A percentile compares a stretch with the other conserved stretches of the same genome.
phyloP scores from a whole-genome alignment of 2,797 vertebrate genomes.

The Squalus acanthias region DNA sequence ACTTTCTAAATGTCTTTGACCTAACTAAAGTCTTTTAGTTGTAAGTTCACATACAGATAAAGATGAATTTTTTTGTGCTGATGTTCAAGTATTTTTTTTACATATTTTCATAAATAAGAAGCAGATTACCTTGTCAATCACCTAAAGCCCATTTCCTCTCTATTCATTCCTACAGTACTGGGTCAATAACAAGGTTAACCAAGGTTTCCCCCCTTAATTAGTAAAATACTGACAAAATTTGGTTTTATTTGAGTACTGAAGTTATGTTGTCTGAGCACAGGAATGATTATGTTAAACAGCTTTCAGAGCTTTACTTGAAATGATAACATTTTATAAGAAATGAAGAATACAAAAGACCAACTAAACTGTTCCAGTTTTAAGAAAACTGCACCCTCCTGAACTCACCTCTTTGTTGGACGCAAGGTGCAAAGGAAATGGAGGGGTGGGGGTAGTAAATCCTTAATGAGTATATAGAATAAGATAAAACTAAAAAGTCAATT shows the following conservation, averaged over 20 bases:
- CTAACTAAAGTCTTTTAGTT: neutral
- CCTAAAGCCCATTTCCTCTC: constrained; percentile 36
- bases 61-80: constrained; percentile 16
- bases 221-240: constrained; percentile 36
- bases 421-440: neutral
- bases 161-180: constrained; percentile 31
- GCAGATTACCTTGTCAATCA: constrained; percentile 38
- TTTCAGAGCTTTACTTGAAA: neutral
- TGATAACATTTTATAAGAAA: neutral
- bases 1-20: neutral
- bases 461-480: neutral
- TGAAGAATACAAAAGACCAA: neutral
- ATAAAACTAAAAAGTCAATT: neutral
- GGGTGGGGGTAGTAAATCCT: neutral
- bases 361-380: neutral
- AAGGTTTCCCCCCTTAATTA: constrained; percentile 35
- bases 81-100: constrained; percentile 37
- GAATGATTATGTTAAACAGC: constrained; percentile 30
- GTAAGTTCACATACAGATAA: neutral
- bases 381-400: neutral
- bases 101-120: constrained; percentile 38
- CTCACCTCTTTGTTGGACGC: neutral
- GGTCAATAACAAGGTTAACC: constrained; percentile 38
- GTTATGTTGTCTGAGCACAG: constrained; percentile 29
- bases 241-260: constrained; percentile 30